A percentile compares a stretch with the other conserved stretches of the same genome.
These are phyloP conservation scores for Lepidocyrtinus sp. DNA, from an alignment of 2,888 invertebrate genomes.

Conservation along the genomic window DNA sequence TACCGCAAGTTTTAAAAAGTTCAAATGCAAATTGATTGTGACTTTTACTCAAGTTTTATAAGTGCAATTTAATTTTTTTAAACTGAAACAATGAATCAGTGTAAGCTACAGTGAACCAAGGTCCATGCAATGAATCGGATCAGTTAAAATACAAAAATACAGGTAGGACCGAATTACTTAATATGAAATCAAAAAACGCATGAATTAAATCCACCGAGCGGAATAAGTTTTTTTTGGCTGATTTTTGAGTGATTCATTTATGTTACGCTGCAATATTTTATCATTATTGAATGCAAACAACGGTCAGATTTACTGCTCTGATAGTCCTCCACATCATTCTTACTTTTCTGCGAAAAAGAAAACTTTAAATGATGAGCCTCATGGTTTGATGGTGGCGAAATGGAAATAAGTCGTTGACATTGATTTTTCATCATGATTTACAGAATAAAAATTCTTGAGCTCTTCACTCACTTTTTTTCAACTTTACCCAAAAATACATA, in stretches of 20 bases:
- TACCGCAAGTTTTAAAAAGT: neutral
- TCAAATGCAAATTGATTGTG: neutral
- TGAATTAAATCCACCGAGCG: no score
- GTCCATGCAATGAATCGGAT: neutral
- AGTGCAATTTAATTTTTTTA: neutral
- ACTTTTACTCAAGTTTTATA: neutral
- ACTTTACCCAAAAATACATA: slow-evolving; percentile 19
- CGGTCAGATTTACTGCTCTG: neutral
- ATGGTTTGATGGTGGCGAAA: slow-evolving; percentile 50
- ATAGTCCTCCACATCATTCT: neutral
- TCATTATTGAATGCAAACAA: neutral
- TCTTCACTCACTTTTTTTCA: slow-evolving; percentile 19
- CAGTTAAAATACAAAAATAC: neutral
- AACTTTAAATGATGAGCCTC: neutral
- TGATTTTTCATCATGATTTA: slow-evolving; percentile 50
- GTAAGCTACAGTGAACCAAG: neutral
- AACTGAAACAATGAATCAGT: neutral
- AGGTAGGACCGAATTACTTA: neutral
- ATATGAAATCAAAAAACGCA: neutral
- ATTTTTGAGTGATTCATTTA: no score
- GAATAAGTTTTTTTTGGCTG: no score
- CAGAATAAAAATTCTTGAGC: slow-evolving; percentile 5
- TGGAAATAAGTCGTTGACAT: slow-evolving; percentile 61
- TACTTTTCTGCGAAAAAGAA: slow-evolving; percentile 2
- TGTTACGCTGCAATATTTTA: no score